Evolutionary conservation across 2,888 invertebrate genomes (phyloP).

Genomic region (Latrodectus hesperus): DNA sequence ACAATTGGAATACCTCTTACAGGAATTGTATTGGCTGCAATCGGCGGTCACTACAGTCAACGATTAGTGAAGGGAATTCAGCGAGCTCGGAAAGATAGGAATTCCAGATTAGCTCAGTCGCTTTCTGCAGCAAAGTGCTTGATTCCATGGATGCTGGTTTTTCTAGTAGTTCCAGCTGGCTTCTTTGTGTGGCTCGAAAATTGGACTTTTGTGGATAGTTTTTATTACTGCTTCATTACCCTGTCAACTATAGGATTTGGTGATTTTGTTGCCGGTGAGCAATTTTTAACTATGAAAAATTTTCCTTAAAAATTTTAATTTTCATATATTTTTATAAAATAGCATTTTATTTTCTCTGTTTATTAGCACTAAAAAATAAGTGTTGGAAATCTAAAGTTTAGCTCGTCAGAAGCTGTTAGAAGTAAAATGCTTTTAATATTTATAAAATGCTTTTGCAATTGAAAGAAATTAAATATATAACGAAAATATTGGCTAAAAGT

Average conservation of each 20-base stretch:
- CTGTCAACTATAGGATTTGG: conserved; percentile 86
- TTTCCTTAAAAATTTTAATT: too few species aligned
- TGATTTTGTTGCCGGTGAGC: conserved; percentile 89
- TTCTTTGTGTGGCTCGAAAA: conserved; percentile 88
- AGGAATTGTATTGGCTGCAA: conserved; percentile 83
- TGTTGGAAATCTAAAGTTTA: too few species aligned
- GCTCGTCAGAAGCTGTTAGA: too few species aligned
- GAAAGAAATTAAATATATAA: too few species aligned
- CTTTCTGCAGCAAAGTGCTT: conserved; percentile 88
- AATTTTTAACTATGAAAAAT: not conserved
- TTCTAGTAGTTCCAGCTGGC: conserved; percentile 89
- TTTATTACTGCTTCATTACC: conserved; percentile 84
- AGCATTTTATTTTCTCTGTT: too few species aligned
- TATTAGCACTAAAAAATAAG: too few species aligned
- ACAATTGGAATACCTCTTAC: conserved; percentile 90
- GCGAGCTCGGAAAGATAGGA: conserved; percentile 50
- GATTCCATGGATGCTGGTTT: conserved; percentile 91
- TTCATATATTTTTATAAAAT: too few species aligned
- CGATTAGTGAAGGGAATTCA: conserved; percentile 60
- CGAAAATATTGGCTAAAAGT: too few species aligned
- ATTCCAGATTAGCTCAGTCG: conserved; percentile 80
- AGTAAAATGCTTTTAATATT: too few species aligned
- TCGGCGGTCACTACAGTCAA: conserved; percentile 86
- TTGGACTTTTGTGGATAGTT: conserved; percentile 88
- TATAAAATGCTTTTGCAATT: too few species aligned